Conservation (phyloP, 1,140 invertebrate genomes). For the Babylonia areolata region DNA sequence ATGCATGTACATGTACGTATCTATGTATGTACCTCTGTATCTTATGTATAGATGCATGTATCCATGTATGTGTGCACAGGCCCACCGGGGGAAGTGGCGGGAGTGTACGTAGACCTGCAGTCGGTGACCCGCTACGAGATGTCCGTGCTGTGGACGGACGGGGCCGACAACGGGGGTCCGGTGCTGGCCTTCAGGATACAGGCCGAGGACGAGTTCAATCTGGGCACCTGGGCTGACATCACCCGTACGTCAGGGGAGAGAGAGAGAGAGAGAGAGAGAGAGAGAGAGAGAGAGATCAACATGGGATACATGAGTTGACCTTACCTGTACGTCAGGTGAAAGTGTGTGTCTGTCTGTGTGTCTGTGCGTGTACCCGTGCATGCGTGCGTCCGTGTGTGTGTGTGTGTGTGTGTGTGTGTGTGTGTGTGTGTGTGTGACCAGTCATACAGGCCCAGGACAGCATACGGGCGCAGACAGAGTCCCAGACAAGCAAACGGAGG, state of each 20-base stretch:
- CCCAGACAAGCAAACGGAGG: not conserved
- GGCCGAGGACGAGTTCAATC: conserved; percentile 90
- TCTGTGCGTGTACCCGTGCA: not conserved
- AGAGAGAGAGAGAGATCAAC: conserved; percentile 92
- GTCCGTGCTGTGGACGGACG: conserved; percentile 35
- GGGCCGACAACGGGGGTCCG: conserved; percentile 56
- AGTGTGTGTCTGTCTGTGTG: not conserved
- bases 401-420: not conserved
- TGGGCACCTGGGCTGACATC: conserved; percentile 85
- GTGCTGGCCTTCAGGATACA: conserved; percentile 83
- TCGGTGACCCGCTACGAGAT: conserved; percentile 81
- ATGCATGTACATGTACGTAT: no score
- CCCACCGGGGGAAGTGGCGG: conserved; percentile 75
- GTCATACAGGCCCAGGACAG: not conserved
- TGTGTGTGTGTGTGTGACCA: not conserved
- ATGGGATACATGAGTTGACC: conserved; percentile 86
- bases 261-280: no score
- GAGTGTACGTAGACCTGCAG: conserved; percentile 78
- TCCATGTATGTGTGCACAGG: conserved; percentile 57
- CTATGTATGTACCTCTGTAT: no score
- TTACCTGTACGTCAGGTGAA: conserved; percentile 44
- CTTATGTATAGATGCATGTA: no score
- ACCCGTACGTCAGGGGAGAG: conserved; percentile 45
- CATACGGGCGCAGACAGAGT: not conserved
- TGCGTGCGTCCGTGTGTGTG: not conserved